phyloP scores from a whole-genome alignment of 1,140 invertebrate genomes.

The Oreohelix idahoensis region DNA sequence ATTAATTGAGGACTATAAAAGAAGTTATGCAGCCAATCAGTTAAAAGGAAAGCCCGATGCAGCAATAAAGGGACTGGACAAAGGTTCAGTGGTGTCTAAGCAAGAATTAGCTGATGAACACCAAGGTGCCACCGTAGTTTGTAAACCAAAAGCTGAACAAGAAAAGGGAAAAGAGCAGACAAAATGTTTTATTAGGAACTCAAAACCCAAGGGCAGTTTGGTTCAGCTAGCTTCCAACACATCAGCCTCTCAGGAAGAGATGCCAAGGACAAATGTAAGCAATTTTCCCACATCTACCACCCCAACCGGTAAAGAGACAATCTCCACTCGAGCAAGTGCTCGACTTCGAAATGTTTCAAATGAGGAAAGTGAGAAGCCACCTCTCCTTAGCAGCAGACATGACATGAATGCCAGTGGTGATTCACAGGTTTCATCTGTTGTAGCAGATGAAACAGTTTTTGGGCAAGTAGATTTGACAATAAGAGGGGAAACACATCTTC shows the following conservation, averaged over 20 bases:
- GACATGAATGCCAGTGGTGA: background rate
- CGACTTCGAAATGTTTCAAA: background rate
- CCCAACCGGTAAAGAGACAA: background rate
- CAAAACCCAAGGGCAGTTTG: conserved; percentile 33
- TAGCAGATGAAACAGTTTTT: background rate
- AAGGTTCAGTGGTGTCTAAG: conserved; percentile 59
- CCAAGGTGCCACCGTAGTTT: conserved; percentile 59
- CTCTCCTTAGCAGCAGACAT: background rate
- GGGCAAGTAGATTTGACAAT: background rate
- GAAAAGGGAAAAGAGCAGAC: conserved; percentile 43
- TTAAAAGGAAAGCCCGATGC: conserved; percentile 31
- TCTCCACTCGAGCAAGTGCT: background rate
- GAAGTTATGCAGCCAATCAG: conserved; percentile 29
- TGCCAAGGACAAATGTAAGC: background rate
- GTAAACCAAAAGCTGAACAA: conserved; percentile 48
- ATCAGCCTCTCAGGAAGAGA: conserved; percentile 15
- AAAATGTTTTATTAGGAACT: conserved; percentile 47
- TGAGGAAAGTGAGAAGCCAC: background rate
- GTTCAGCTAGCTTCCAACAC: background rate
- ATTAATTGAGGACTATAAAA: conserved; percentile 45
- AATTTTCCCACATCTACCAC: background rate
- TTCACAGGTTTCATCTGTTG: background rate
- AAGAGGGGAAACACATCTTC: too few species aligned
- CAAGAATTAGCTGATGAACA: conserved; percentile 53
- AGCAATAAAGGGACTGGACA: conserved; percentile 49